phyloP scores from a whole-genome alignment of 2,797 vertebrate species.

The Sparidentex hasta region DNA sequence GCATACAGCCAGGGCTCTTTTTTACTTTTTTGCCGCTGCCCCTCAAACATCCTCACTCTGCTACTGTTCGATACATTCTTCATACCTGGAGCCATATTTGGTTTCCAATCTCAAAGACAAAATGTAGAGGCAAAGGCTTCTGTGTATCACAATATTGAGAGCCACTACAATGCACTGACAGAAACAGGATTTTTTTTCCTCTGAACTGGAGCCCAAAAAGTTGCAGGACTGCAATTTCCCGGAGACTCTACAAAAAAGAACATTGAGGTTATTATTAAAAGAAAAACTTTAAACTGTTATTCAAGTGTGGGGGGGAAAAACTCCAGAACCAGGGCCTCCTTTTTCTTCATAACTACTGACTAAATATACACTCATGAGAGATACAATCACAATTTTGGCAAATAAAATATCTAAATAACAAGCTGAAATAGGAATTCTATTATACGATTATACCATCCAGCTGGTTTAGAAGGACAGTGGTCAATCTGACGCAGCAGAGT shows the following conservation, averaged over 20 bases:
- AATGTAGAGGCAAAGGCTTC: background rate
- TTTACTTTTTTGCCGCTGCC: too few relatives aligned
- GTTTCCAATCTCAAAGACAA: background rate
- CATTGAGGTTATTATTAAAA: background rate
- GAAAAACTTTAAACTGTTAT: background rate
- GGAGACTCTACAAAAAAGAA: background rate
- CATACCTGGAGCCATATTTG: background rate
- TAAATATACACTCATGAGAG: too few relatives aligned
- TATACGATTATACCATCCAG: background rate
- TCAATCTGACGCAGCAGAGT: slow-evolving; percentile 10
- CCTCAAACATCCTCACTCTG: too few relatives aligned
- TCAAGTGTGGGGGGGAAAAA: background rate
- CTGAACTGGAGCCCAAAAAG: background rate
- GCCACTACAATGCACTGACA: background rate
- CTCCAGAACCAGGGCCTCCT: too few relatives aligned
- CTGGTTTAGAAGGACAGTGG: background rate
- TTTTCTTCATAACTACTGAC: too few relatives aligned
- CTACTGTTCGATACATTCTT: too few relatives aligned
- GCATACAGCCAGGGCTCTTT: too few relatives aligned
- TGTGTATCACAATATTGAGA: background rate
- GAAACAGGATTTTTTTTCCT: background rate
- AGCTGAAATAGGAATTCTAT: background rate
- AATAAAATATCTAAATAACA: background rate
- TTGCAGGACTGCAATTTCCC: background rate
- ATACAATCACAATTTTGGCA: too few relatives aligned